Evolutionary conservation across 2,888 invertebrate genomes (phyloP), one percentile per base, ranked within the genome.

Genomic region (Apamea epomidion): DNA sequence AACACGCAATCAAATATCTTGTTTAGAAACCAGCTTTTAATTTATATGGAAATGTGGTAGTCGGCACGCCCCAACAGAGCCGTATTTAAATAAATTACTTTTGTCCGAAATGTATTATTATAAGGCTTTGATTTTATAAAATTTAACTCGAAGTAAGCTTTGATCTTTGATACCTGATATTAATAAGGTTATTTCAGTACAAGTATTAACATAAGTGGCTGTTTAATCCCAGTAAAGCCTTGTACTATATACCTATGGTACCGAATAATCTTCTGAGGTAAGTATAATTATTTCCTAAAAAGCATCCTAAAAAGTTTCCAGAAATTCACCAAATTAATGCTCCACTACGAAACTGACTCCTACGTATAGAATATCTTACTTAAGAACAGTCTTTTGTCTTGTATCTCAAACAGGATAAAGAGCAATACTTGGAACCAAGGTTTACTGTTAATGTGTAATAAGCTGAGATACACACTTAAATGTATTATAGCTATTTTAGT

Each of bases 21-120:
- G 93, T 95, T 94, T 93, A 90, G 88, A 92, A 93, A 93, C 88
- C 91, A 91, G 90, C 87, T 92, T 95, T 94, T 95, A 95, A 96
- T 96, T 95, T 96, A 95, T 94, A 96, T 96, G 96, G 91, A 93
- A 95, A 96, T 96, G 90, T 84, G 85, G 89, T 82, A 91, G 92
- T 91, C 87, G 88, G 87, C 86, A 88, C 88, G 88, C 85, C 88
- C 84, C 87, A 88, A 82, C 89, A 84, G 83, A 84, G 89, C 86
- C 87, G 90, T 92, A 93, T 93, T 93, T 92, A 92, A 93, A 92
- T 93, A 88, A 91, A 91, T 91, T 90, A 88, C 89, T 90, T 91
- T 90, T 87, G 87, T 87, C 87, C 87, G 87, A 87, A 90, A 89
- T 82, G 82, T 82, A 74, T 88, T 83, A 80, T 75, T 85, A 77